These are phyloP conservation scores for Leucophenga maculata DNA, from an alignment of 2,888 invertebrate species.

Conservation along the genomic window DNA sequence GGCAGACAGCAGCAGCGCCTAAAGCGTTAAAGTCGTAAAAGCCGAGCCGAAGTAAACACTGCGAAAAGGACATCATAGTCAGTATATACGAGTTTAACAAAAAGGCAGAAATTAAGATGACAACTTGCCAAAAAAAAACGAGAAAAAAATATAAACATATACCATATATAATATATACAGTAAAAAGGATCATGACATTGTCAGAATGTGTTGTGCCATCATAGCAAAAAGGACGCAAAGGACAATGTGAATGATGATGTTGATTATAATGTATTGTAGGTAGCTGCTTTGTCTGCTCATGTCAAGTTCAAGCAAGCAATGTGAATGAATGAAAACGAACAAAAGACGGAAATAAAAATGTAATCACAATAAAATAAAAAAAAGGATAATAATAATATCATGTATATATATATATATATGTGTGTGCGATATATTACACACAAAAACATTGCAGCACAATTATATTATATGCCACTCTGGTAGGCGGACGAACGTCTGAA, in stretches of 20 bases:
- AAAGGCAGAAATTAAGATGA: slow-evolving; percentile 35
- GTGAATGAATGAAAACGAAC: slow-evolving; percentile 8
- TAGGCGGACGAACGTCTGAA: slow-evolving; percentile 12
- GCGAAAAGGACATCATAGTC: slow-evolving; percentile 4
- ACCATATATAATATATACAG: too few species aligned
- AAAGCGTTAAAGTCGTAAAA: slow-evolving; percentile 30
- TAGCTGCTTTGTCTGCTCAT: background rate
- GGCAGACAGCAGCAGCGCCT: slow-evolving; percentile 23
- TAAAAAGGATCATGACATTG: slow-evolving; percentile 25
- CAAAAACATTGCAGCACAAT: too few species aligned
- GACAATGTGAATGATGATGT: background rate
- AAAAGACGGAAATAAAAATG: slow-evolving; percentile 26
- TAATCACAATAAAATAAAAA: slow-evolving; percentile 28
- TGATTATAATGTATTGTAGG: slow-evolving; percentile 6
- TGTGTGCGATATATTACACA: too few species aligned
- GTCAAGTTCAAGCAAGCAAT: slow-evolving; percentile 14
- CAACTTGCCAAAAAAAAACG: slow-evolving; percentile 33
- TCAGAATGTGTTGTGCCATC: background rate
- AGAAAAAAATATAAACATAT: too few species aligned
- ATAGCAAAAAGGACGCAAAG: background rate
- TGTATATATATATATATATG: slow-evolving; percentile 6
- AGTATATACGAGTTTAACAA: background rate
- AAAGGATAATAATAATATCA: slow-evolving; percentile 28
- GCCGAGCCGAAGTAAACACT: background rate
- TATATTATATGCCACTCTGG: too few species aligned